Evolutionary conservation across 2,888 invertebrate genomes (phyloP).

Genomic region (Rhyacophila evoluta): DNA sequence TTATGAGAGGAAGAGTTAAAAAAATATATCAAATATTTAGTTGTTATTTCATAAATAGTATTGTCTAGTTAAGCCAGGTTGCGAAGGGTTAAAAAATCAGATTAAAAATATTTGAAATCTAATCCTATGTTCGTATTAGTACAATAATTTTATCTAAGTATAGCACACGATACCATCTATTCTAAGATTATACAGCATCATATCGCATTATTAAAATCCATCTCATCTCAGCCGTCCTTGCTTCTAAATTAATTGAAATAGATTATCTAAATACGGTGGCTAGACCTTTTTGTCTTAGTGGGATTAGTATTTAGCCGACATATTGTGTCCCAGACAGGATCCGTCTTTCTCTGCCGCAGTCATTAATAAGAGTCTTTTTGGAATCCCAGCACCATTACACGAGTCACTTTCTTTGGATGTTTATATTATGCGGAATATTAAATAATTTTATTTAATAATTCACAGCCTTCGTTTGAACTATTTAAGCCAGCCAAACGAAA

Average conservation of each 20-base stretch:
- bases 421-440: too few relatives aligned
- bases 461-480: too few relatives aligned
- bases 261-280: slow-evolving; percentile 12
- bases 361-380: slow-evolving; percentile 17
- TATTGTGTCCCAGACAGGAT: not conserved
- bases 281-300: slow-evolving; percentile 17
- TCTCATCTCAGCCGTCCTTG: slow-evolving; percentile 8
- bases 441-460: too few relatives aligned
- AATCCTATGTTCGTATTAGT: too few relatives aligned
- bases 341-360: slow-evolving; percentile 18
- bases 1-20: too few relatives aligned
- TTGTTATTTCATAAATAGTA: too few relatives aligned
- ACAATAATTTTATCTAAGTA: not conserved
- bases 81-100: too few relatives aligned
- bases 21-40: too few relatives aligned
- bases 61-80: too few relatives aligned
- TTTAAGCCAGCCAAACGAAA: too few relatives aligned
- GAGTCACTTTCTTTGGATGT: not conserved
- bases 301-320: slow-evolving; percentile 19
- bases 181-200: not conserved
- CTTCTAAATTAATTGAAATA: slow-evolving; percentile 24
- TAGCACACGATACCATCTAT: too few relatives aligned
- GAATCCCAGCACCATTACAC: not conserved
- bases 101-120: too few relatives aligned
- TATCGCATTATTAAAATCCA: not conserved